phyloP scores from a whole-genome alignment of 2,113 vertebrate genomes.

The Rana temporaria region DNA sequence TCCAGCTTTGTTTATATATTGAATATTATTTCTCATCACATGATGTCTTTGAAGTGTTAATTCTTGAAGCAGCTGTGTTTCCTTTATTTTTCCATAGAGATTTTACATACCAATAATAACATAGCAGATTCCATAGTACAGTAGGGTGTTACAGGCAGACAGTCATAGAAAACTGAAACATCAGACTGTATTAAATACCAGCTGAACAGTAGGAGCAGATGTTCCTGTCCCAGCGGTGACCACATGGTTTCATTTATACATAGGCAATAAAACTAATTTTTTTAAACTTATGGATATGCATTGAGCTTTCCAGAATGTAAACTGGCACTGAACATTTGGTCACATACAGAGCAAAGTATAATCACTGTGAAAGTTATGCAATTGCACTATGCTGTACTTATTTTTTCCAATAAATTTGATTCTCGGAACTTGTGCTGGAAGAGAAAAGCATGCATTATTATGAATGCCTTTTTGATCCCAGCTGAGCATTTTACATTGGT shows the following conservation, averaged over 20 bases:
- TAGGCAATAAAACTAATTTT: constrained; percentile 7
- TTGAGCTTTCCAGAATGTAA: not conserved
- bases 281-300: not conserved
- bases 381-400: not conserved
- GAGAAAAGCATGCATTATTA: constrained; percentile 6
- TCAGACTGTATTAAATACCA: constrained; percentile 1
- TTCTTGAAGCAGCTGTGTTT: constrained; percentile 29
- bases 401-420: constrained; percentile 2
- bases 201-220: constrained; percentile 38
- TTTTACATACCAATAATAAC: constrained; percentile 16
- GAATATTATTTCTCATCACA: constrained; percentile 27
- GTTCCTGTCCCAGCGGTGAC: not conserved
- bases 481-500: not conserved
- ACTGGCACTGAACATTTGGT: not conserved
- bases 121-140: not conserved
- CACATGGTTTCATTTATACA: constrained; percentile 25
- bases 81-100: constrained; percentile 9
- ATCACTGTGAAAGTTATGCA: constrained; percentile 31
- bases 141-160: constrained; percentile 6
- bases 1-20: not conserved
- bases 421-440: constrained; percentile 1
- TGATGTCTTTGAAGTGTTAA: constrained; percentile 33
- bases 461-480: not conserved
- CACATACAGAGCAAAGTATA: not conserved
- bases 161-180: constrained; percentile 18